Evolutionary conservation across 2,888 invertebrate genomes (phyloP).

Genomic region (Sinohyriopsis cumingii): DNA sequence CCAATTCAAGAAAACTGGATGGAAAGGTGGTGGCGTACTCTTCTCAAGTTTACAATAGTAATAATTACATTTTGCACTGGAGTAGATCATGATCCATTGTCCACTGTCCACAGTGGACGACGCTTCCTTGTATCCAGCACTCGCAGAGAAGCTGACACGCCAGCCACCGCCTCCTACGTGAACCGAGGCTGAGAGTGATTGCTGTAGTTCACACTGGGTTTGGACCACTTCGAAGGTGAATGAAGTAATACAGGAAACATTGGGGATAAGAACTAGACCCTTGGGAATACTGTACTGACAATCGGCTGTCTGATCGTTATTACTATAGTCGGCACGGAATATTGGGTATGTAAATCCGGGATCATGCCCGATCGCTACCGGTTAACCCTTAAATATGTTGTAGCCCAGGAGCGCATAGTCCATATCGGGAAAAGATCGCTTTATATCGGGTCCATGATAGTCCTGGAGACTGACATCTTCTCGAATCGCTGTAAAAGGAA

Average conservation of each 20-base stretch:
- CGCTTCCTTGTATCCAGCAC: conserved; percentile 12
- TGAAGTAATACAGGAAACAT: conserved; percentile 18
- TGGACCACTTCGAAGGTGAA: conserved; percentile 12
- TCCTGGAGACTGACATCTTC: conserved; percentile 21
- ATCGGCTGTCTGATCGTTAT: not conserved
- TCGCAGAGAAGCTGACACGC: conserved; percentile 16
- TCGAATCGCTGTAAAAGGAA: conserved; percentile 9
- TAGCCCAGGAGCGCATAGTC: conserved; percentile 30
- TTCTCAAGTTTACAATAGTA: conserved; percentile 13
- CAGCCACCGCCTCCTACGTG: conserved; percentile 4
- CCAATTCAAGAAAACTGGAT: conserved; percentile 15
- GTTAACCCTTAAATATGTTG: conserved; percentile 23
- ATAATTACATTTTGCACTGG: conserved; percentile 19
- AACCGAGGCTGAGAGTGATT: conserved; percentile 9
- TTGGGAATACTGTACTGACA: conserved; percentile 9
- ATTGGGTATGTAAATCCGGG: conserved; percentile 34
- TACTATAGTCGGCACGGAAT: conserved; percentile 21
- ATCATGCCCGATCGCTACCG: conserved; percentile 24
- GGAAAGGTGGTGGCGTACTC: conserved; percentile 11
- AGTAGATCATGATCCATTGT: conserved; percentile 15
- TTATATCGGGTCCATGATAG: conserved; percentile 13
- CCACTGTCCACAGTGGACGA: conserved; percentile 9
- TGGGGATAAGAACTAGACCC: conserved; percentile 17
- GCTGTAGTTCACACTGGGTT: conserved; percentile 11
- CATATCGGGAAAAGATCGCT: conserved; percentile 26